Conservation (phyloP, 2,888 invertebrate genomes). For the Metallyticus violacea region DNA sequence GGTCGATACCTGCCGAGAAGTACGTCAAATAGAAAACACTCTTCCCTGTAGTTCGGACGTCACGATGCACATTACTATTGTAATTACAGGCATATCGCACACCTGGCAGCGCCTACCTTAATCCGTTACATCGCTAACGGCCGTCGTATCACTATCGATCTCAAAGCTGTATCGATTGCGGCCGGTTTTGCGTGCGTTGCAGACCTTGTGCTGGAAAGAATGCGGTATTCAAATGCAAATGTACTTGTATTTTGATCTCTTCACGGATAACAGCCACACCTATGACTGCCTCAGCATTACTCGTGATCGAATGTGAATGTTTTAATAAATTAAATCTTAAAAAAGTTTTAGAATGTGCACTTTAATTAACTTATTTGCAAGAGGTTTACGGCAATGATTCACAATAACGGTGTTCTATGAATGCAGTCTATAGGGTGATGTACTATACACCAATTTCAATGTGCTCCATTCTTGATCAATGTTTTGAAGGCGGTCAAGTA, state of each 20-base stretch:
- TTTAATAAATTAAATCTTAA: too few species aligned
- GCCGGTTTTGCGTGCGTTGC: neutral
- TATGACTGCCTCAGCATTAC: too few species aligned
- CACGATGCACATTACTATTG: neutral
- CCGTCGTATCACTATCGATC: neutral
- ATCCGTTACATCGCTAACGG: neutral
- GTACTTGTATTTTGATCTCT: neutral
- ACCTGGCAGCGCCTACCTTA: neutral
- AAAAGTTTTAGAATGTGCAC: too few species aligned
- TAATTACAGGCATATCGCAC: neutral
- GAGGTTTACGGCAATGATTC: too few species aligned
- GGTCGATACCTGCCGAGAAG: neutral
- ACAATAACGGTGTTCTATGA: too few species aligned
- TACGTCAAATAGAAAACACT: neutral
- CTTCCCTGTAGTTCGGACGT: neutral
- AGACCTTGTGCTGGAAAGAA: neutral
- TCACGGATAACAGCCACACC: neutral
- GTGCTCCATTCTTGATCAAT: too few species aligned
- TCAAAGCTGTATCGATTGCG: neutral
- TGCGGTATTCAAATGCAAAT: neutral
- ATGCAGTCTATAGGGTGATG: too few species aligned
- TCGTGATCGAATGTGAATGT: too few species aligned
- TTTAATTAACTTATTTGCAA: too few species aligned
- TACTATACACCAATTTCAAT: too few species aligned
- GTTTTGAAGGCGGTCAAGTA: too few species aligned